Base-by-base conservation (phyloP, 2,797 vertebrate species). In the Tolypeutes matacus region DNA sequence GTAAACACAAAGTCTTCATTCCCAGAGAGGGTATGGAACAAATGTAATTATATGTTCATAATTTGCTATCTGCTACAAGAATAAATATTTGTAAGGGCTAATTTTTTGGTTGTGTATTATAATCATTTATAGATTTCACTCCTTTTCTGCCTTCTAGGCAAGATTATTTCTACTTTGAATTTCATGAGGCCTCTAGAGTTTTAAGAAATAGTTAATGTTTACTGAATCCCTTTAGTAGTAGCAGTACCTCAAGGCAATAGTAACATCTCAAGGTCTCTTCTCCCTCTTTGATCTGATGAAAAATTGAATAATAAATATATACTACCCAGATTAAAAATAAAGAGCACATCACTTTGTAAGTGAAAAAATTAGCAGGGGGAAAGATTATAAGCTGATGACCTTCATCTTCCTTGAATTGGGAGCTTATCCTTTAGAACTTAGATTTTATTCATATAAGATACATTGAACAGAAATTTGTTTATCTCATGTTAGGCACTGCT, bases 131-230 rank as follows among this genome's bases (percentile, higher is more conserved):
- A 78, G 42, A 64, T 96, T 56, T 89, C 58, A 94, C 21, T 42
- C 42, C 67, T 84, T 93, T 72, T 86, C 23, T 76, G n/a, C 25
- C 46, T n/a, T 87, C 1, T 60, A 93, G 81, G 69, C 34, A 96
- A 94, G 92, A 95, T 93, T 96, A 83, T 93, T 95, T 94, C 29
- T 95, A 87, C 92, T 93, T 34, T 91, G 77, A 89, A 95, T 95
- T 96, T 96, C 72, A 85, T 92, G 86, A 93, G 25, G 23, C 51
- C 64, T 85, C 51, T 86, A 86, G 91, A 89, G n/a, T 89, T 94
- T 87, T 86, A 82, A 62, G 56, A 85, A 87, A 93, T 82, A 91
- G 6, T 23, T 78, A 88, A 91, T 81, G 46, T 89, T 93, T 96
- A 83, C 72, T 77, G 49, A 95, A 82, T 94, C 51, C 17, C 90